phyloP scores from a whole-genome alignment of 1,140 invertebrate genomes.

The Telenomus remus region DNA sequence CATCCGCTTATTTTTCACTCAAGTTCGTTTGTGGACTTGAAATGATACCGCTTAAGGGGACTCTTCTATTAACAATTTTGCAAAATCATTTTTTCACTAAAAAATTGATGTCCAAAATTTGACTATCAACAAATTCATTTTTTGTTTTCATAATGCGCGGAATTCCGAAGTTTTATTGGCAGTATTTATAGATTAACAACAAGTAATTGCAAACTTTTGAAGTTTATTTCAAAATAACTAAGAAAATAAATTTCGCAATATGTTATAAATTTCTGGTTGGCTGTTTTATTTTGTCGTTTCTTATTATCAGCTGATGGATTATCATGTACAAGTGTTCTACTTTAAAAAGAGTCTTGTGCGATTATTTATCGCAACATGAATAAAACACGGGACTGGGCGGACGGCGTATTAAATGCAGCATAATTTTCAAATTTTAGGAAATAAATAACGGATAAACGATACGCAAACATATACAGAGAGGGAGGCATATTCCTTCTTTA shows the following conservation, averaged over 20 bases:
- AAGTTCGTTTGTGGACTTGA: constrained; percentile 21
- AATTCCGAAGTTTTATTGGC: no score
- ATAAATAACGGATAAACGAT: constrained; percentile 75
- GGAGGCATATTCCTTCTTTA: constrained; percentile 55
- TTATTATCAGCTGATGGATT: constrained; percentile 15
- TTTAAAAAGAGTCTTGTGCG: constrained; percentile 70
- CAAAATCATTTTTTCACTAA: no score
- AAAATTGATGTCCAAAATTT: no score
- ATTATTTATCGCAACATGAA: constrained; percentile 74
- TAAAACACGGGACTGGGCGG: constrained; percentile 68
- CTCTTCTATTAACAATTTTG: no score
- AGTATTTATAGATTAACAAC: no score
- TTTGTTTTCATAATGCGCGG: no score
- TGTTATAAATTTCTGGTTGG: no score
- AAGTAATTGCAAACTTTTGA: no score
- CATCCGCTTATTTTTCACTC: constrained; percentile 34
- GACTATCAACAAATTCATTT: no score
- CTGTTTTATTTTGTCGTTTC: no score
- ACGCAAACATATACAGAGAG: constrained; percentile 65
- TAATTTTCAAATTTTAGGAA: constrained; percentile 75
- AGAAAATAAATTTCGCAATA: no score
- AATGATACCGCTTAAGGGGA: constrained; percentile 10
- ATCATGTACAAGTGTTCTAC: constrained; percentile 53
- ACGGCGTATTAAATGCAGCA: constrained; percentile 72
- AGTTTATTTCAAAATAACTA: no score